phyloP scores from a whole-genome alignment of 1,140 invertebrate species.

The Zaprionus gabonicus region DNA sequence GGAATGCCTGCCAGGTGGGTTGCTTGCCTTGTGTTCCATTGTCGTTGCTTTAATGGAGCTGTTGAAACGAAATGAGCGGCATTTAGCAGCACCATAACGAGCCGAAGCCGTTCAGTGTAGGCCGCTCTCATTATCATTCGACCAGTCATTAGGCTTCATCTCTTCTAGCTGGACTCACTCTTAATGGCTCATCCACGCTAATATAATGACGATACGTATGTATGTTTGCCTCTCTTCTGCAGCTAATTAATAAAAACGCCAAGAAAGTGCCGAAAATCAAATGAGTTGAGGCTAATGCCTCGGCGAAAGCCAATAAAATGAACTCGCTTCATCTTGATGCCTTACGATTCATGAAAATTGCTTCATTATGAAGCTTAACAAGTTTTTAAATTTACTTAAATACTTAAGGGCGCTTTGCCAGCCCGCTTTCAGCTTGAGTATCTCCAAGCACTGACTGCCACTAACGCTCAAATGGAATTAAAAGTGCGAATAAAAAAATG shows the following conservation, averaged over 20 bases:
- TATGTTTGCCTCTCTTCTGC: background rate
- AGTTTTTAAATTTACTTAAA: slow-evolving; percentile 81
- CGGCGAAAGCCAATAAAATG: slow-evolving; percentile 47
- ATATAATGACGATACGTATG: background rate
- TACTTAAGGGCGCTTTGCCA: slow-evolving; percentile 57
- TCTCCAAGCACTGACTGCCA: background rate
- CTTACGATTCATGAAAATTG: slow-evolving; percentile 55
- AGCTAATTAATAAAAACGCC: slow-evolving; percentile 71
- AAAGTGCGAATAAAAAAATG: slow-evolving; percentile 33
- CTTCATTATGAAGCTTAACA: slow-evolving; percentile 74
- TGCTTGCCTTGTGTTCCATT: slow-evolving; percentile 26
- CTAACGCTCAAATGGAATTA: slow-evolving; percentile 42
- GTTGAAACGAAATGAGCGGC: slow-evolving; percentile 49
- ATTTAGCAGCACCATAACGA: slow-evolving; percentile 42
- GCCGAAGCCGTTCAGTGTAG: background rate
- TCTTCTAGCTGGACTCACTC: slow-evolving; percentile 9
- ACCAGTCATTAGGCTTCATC: slow-evolving; percentile 37
- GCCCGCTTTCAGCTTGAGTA: background rate
- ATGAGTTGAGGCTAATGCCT: slow-evolving; percentile 41
- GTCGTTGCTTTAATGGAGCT: slow-evolving; percentile 62
- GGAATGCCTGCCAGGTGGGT: slow-evolving; percentile 28
- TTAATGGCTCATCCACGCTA: slow-evolving; percentile 22
- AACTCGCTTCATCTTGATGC: slow-evolving; percentile 13
- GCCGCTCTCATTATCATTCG: slow-evolving; percentile 59
- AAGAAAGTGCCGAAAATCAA: slow-evolving; percentile 49